Evolutionary conservation across 2,113 vertebrate species (phyloP), one percentile per base, ranked within the genome.

Genomic region (Oriolus oriolus): DNA sequence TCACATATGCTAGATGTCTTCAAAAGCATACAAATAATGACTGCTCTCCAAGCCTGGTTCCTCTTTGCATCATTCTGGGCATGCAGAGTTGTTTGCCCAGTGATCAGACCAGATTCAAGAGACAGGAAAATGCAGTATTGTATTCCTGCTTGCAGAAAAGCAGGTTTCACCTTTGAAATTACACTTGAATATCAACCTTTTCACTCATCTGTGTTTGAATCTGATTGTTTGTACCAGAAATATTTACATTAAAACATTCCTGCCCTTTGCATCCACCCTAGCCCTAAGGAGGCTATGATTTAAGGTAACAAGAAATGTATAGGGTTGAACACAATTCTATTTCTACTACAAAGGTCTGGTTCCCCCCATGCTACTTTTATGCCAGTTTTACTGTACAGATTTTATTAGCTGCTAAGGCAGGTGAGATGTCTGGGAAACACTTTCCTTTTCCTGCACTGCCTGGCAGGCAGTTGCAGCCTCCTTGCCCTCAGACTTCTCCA

Each of bases 361-460:
- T 93, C 22, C 80, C 52, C 26, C 37, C 26, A 13, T 31, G 42
- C 21, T 84, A 57, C 53, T 61, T 93, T 93, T 85, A 74, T 70
- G 50, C 33, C 66, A 49, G 66, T 68, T 97, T 93, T 89, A 64
- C 80, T 90, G 39, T 64, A 83, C 18, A 28, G 77, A 65, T 97
- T 89, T 96, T 96, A 79, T 93, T 79, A 94, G 61, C 74, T 95
- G 91, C 33, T 50, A 91, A 22, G 23, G 33, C 57, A 68, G 80
- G 49, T 53, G 70, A 91, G 31, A 16, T 76, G 74, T 89, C 83
- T 61, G 30, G 74, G 91, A 96, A 95, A 76, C 89, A 73, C 27
- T 57, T 44, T 45, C 28, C n/a, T 66, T 78, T 84, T 18, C 28
- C 50, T 1, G 0, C 2, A 6, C 71, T 91, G 69, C 68, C 57